A percentile compares a stretch with the other conserved stretches of the same genome.
phyloP scores from a whole-genome alignment of 2,888 invertebrate genomes.

The Phania funesta region DNA sequence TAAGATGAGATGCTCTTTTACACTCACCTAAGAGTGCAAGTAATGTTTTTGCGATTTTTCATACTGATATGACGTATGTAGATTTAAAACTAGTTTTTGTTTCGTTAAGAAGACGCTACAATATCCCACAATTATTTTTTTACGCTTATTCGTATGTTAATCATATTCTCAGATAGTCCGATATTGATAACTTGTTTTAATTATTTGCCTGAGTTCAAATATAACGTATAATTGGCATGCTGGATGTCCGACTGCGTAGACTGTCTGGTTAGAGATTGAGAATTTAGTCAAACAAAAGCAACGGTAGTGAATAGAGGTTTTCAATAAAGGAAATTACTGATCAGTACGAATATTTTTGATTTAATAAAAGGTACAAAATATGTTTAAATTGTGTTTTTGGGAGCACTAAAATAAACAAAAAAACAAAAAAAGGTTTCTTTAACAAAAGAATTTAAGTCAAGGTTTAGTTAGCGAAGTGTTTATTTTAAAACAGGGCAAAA shows the following conservation, averaged over 20 bases:
- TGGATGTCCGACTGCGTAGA: slow-evolving; percentile 10
- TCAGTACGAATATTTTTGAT: slow-evolving; percentile 23
- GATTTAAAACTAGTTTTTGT: slow-evolving; percentile 49
- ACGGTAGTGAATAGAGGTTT: slow-evolving; percentile 53
- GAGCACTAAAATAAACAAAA: slow-evolving; percentile 13
- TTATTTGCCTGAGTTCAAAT: slow-evolving; percentile 25
- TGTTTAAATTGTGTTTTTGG: slow-evolving; percentile 4
- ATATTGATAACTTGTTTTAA: slow-evolving; percentile 62
- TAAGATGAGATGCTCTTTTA: not conserved
- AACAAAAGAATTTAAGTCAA: slow-evolving; percentile 42
- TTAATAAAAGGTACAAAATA: slow-evolving; percentile 41
- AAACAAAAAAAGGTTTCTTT: not conserved
- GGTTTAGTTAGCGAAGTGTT: slow-evolving; percentile 8
- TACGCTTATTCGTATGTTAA: not conserved
- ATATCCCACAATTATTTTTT: slow-evolving; percentile 19
- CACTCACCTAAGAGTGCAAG: not conserved
- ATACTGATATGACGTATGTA: slow-evolving; percentile 23
- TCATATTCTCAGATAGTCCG: slow-evolving; percentile 55
- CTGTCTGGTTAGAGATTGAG: slow-evolving; percentile 17
- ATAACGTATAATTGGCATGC: slow-evolving; percentile 19
- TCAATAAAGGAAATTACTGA: slow-evolving; percentile 17
- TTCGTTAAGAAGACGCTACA: slow-evolving; percentile 35
- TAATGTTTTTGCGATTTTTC: not conserved
- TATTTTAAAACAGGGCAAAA: slow-evolving; percentile 3
- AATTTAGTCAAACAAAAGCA: slow-evolving; percentile 63